A percentile compares a stretch with the other conserved stretches of the same genome.
Conservation (phyloP, 2,113 vertebrate species). For the Marcusenius ussheri region DNA sequence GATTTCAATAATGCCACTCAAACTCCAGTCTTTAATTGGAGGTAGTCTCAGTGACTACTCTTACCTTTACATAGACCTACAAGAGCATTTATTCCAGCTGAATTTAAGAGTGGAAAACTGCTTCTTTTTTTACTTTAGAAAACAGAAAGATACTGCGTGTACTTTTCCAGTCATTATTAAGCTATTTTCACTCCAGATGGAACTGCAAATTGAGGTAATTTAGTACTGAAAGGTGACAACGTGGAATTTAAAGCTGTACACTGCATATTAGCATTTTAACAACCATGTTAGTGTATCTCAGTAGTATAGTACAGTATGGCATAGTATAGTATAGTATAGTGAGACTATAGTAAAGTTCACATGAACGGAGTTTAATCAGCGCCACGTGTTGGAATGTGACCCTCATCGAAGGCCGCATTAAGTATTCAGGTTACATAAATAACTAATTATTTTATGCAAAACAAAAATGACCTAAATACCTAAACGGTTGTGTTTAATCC, state of each 20-base stretch:
- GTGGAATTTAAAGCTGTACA: not conserved
- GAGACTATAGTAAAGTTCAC: not conserved
- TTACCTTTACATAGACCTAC: not conserved
- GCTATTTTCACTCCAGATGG: not conserved
- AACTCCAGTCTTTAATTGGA: not conserved
- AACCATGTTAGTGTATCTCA: not conserved
- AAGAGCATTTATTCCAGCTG: not conserved
- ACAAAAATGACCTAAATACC: not conserved
- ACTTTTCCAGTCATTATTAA: constrained; percentile 1
- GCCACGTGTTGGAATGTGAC: not conserved
- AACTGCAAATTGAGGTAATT: not conserved
- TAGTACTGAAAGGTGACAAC: not conserved
- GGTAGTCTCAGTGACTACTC: not conserved
- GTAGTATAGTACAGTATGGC: not conserved
- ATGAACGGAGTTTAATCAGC: not conserved
- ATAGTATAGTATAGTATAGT: not conserved
- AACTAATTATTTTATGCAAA: not conserved
- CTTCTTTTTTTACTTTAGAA: not conserved
- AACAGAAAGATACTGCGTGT: not conserved
- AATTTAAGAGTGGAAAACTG: not conserved
- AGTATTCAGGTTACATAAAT: not conserved
- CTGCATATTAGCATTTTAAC: not conserved
- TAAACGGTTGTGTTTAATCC: not conserved
- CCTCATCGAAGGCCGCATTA: not conserved
- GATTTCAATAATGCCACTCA: not conserved